phyloP scores from a whole-genome alignment of 2,113 vertebrate genomes.

The Coregonus clupeaformis region DNA sequence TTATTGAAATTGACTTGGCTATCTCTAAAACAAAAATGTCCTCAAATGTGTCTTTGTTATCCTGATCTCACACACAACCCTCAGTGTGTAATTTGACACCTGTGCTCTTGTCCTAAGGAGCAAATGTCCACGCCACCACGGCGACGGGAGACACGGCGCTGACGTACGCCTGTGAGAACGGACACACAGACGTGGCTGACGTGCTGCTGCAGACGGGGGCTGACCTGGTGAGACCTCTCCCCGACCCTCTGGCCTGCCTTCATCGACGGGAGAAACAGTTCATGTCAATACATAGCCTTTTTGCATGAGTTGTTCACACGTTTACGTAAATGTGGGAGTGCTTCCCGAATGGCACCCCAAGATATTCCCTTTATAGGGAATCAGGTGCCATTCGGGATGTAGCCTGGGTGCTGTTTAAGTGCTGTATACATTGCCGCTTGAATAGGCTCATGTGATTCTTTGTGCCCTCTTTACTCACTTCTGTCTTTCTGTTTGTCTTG shows the following conservation, averaged over 20 bases:
- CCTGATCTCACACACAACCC: too few relatives aligned
- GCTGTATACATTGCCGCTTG: not conserved
- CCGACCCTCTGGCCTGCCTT: not conserved
- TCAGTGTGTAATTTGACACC: not conserved
- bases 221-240: slow-evolving; percentile 78
- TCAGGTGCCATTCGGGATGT: not conserved
- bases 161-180: slow-evolving; percentile 90
- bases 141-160: slow-evolving; percentile 87
- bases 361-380: not conserved
- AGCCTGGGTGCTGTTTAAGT: not conserved
- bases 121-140: slow-evolving; percentile 87
- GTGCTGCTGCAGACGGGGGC: slow-evolving; percentile 87
- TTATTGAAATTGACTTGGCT: too few relatives aligned
- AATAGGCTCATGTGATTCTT: not conserved
- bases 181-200: slow-evolving; percentile 89
- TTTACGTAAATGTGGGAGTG: too few relatives aligned
- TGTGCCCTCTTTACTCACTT: too few relatives aligned
- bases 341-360: too few relatives aligned
- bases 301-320: too few relatives aligned
- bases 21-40: too few relatives aligned
- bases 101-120: slow-evolving; percentile 66
- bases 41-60: too few relatives aligned
- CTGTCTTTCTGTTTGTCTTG: not conserved
- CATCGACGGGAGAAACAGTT: too few relatives aligned
- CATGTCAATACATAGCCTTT: too few relatives aligned